A percentile compares a stretch with the other conserved stretches of the same genome.
These are phyloP conservation scores for Hestina assimilis DNA, from an alignment of 1,140 invertebrate genomes.

Conservation along the genomic window DNA sequence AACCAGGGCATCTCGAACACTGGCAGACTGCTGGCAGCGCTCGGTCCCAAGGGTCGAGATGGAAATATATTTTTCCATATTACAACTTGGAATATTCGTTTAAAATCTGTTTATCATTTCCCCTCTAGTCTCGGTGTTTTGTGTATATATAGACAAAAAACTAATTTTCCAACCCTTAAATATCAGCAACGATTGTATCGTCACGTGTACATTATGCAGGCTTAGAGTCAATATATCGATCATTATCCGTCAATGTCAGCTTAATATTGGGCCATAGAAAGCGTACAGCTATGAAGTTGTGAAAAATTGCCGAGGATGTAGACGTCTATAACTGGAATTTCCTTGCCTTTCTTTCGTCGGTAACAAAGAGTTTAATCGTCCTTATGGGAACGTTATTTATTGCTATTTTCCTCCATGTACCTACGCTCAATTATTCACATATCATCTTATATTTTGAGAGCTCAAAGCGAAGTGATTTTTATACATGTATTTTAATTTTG, in stretches of 20 bases:
- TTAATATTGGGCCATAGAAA: conserved; percentile 42
- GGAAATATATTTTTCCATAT: no score
- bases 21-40: no score
- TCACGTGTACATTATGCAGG: not conserved
- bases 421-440: conserved; percentile 31
- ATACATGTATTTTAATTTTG: not conserved
- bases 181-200: not conserved
- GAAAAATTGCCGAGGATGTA: conserved; percentile 64
- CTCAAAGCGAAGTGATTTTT: not conserved
- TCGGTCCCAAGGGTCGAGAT: no score
- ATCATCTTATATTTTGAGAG: conserved; percentile 7
- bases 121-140: not conserved
- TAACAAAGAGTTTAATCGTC: conserved; percentile 58
- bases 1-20: no score
- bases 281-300: conserved; percentile 41
- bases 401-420: conserved; percentile 39
- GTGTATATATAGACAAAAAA: not conserved
- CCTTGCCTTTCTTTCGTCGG: conserved; percentile 34
- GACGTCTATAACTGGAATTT: conserved; percentile 54
- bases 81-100: no score
- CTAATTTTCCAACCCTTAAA: not conserved
- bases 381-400: conserved; percentile 53
- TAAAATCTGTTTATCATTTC: no score
- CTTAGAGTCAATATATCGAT: conserved; percentile 7
- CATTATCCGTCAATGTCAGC: conserved; percentile 18